A percentile compares a stretch with the other conserved stretches of the same genome.
Evolutionary conservation across 2,797 vertebrate species (phyloP).

Genomic region (Microhierax caerulescens): DNA sequence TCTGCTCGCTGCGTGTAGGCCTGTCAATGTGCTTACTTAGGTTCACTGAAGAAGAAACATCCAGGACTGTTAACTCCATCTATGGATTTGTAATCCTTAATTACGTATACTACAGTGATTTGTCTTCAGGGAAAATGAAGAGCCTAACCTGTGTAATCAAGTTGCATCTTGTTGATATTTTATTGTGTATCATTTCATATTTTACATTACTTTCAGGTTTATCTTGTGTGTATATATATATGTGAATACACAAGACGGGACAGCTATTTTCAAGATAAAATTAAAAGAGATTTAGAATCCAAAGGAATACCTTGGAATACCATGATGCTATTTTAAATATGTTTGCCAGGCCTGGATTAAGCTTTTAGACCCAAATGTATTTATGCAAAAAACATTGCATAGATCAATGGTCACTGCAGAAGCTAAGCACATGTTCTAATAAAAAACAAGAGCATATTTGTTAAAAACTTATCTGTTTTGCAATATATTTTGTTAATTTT

Average conservation of each 20-base stretch:
- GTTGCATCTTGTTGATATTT: accelerated
- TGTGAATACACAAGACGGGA: neutral
- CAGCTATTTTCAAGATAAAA: neutral
- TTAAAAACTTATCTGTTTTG: neutral
- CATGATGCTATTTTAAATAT: neutral
- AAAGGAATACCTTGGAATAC: neutral
- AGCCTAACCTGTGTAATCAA: neutral
- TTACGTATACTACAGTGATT: neutral
- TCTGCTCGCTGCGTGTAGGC: neutral
- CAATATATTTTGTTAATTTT: neutral
- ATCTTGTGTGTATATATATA: no score
- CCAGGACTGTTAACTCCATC: neutral
- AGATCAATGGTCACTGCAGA: neutral
- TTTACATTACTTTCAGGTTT: neutral
- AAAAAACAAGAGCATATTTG: neutral
- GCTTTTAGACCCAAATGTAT: neutral
- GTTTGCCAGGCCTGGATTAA: neutral
- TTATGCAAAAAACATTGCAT: neutral
- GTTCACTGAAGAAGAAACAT: neutral
- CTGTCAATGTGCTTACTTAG: neutral
- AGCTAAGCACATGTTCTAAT: neutral
- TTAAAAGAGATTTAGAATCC: neutral
- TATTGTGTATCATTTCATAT: neutral
- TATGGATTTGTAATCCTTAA: neutral
- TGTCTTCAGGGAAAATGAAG: neutral